Evolutionary conservation across 2,888 invertebrate species (phyloP).

Genomic region (Plebejus melissa): DNA sequence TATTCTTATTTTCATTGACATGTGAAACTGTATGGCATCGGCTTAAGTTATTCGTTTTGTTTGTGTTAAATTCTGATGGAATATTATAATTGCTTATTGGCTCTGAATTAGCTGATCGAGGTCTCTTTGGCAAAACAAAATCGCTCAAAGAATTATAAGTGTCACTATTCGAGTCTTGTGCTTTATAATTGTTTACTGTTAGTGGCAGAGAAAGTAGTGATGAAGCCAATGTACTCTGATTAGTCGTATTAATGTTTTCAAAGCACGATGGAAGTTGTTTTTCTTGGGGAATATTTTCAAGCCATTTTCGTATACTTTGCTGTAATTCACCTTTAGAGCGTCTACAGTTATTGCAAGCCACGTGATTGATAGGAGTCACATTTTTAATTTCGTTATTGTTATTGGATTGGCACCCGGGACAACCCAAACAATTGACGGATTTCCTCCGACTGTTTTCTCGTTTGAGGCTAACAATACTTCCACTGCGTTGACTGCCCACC

Average conservation of each 20-base stretch:
- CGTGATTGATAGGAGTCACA: conserved; percentile 63
- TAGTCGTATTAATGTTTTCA: conserved; percentile 48
- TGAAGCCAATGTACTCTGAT: conserved; percentile 49
- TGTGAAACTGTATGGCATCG: conserved; percentile 55
- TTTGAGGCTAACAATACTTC: conserved; percentile 79
- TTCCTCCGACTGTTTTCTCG: conserved; percentile 81
- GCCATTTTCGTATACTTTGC: conserved; percentile 86
- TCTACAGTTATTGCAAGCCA: conserved; percentile 76
- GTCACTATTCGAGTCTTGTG: conserved; percentile 65
- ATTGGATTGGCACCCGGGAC: conserved; percentile 81
- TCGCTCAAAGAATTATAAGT: conserved; percentile 50
- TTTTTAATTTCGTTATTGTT: conserved; percentile 54
- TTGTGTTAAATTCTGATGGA: conserved; percentile 60
- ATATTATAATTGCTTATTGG: conserved; percentile 65
- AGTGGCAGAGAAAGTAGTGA: conserved; percentile 60
- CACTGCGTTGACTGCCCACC: conserved; percentile 74
- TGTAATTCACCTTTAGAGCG: conserved; percentile 84
- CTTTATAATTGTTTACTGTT: conserved; percentile 48
- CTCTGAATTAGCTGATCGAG: conserved; percentile 68
- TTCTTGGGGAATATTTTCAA: conserved; percentile 82
- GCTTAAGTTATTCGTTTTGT: conserved; percentile 46
- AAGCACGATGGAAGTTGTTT: conserved; percentile 54
- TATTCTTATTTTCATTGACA: conserved; percentile 56
- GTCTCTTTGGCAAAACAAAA: conserved; percentile 47
- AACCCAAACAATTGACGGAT: conserved; percentile 78